These are phyloP conservation scores for Dryobotodes eremita DNA, from an alignment of 2,888 invertebrate genomes.

Conservation along the genomic window DNA sequence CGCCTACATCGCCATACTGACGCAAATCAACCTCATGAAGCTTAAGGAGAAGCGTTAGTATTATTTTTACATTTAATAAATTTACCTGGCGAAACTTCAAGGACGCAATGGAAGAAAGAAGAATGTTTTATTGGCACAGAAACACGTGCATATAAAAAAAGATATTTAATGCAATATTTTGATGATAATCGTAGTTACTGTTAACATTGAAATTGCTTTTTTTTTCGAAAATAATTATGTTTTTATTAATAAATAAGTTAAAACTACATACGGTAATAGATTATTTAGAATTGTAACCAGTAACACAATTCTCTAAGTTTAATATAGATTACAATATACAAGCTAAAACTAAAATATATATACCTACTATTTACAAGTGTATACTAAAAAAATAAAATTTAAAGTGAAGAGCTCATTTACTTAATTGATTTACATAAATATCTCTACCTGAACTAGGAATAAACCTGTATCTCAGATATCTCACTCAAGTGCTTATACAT, in stretches of 20 bases:
- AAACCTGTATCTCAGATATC: neutral
- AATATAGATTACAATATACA: too few species aligned
- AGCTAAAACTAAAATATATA: too few species aligned
- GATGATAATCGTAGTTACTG: neutral
- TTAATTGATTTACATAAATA: neutral
- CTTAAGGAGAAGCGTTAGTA: slow-evolving; percentile 87
- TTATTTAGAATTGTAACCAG: too few species aligned
- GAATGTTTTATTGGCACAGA: neutral
- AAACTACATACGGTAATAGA: too few species aligned
- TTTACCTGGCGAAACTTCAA: neutral
- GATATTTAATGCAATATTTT: neutral
- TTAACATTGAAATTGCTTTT: too few species aligned
- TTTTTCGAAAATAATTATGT: too few species aligned
- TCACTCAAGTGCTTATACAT: neutral
- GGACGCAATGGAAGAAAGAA: neutral
- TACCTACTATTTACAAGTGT: too few species aligned
- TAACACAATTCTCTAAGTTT: too few species aligned
- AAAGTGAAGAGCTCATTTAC: too few species aligned
- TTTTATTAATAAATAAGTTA: too few species aligned
- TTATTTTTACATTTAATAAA: neutral
- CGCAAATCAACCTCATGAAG: slow-evolving; percentile 94
- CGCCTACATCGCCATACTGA: slow-evolving; percentile 95
- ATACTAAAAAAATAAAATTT: too few species aligned
- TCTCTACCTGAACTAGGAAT: neutral
- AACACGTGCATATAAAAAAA: neutral